Base-by-base conservation (phyloP, 1,140 invertebrate genomes). In the Drosophila nigromelanica region DNA sequence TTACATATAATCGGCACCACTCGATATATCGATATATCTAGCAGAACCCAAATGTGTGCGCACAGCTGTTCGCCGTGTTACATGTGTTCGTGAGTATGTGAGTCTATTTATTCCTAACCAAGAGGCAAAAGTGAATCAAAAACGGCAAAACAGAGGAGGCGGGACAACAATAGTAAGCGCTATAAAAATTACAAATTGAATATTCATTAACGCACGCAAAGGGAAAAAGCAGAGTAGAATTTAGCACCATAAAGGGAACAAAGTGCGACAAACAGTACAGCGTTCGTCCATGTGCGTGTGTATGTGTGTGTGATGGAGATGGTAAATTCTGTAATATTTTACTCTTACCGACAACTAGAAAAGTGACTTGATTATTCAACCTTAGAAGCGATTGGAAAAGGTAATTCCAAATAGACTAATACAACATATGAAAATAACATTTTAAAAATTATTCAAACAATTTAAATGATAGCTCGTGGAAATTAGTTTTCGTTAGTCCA, bases 21-120 rank as follows among this genome's bases (percentile, higher is more conserved):
- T 64, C 54, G 56, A 55, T 73, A 55, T 12, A 24, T 24, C 21
- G 21, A 24, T 24, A 24, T 24, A 24, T 24, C n/a, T 33, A 42
- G 12, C 52, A 33, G 7, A 15, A 3, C 21, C 21, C 10, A 45
- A 51, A 33, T 61, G 12, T 64, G 18, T 64, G 37, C 35, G 37
- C 40, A 43, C 79, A 83, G 80, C 80, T 85, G 80, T 83, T 85
- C 56, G 51, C 30, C 51, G 48, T 56, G 45, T 27, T 67, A 48
- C 60, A 63, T 48, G 48, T 74, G 67, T 70, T 70, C 35, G 76
- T 68, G 47, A 43, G 14, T 77, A 56, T 78, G 64, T 58, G 59
- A 63, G 55, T 59, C 74, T 76, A 81, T 87, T 77, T 85, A 69
- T 86, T 85, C 78, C 71, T 78, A 85, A 70, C 73, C 54, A 42